Base-by-base conservation (phyloP, 2,797 vertebrate genomes). In the Todus mexicanus region DNA sequence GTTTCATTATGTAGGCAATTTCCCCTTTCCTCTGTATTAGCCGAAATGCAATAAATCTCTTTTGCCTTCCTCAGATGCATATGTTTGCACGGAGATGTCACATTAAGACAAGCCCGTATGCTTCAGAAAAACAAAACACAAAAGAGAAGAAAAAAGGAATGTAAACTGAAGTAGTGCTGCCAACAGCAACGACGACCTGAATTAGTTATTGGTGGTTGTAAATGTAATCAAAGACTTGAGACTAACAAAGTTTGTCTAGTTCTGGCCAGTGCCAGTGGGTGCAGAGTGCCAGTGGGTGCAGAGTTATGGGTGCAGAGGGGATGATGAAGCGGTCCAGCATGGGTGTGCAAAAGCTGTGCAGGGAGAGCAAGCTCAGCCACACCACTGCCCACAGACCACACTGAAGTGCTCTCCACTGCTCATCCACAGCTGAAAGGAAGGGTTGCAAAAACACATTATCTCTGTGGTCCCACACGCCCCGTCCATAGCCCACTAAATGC, bases 21-120 rank as follows among this genome's bases (percentile, higher is more conserved):
- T 95, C 93, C 93, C 92, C 73, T 94, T 96, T 95, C 87, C 79
- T 95, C 79, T 16, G 48, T 91, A 94, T 94, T 91, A 95, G 93
- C 42, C 72, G 76, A 94, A 91, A 89, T 73, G 68, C 89, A 96
- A 92, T 95, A 92, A 93, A 96, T 95, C 87, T 82, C 73, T 95
- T 94, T 94, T 91, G 82, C 85, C 77, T 95, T 93, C 87, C 53
- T 95, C 89, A 86, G 79, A 90, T 86, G 66, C 70, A 89, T 90
- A 90, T 76, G 70, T 91, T 91, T 94, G 82, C 89, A 89, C 66
- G 43, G 75, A 91, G 82, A 88, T 76, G n/a, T 73, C 45, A 54
- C 84, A 59, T 86, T 76, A 68, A 91, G 68, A 84, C 86, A 86
- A 95, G 76, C 33, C 74, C 37, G 3, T 88, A 42, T 61, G 87